Conservation (phyloP, 2,888 invertebrate species). For the Polydrusus tereticollis region DNA sequence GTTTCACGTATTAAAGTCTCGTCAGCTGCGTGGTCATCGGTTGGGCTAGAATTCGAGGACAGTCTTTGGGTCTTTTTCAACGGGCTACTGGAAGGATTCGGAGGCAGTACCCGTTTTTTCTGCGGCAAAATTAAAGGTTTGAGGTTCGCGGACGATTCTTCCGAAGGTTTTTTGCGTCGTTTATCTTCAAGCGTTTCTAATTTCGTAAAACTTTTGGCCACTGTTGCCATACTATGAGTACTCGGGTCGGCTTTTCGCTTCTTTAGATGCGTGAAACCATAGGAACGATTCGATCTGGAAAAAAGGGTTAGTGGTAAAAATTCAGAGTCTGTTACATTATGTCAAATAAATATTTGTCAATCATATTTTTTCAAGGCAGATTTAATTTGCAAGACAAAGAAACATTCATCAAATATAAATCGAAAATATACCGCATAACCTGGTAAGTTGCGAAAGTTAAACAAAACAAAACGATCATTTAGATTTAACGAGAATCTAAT, state of each 20-base stretch:
- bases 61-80: slow-evolving; percentile 68
- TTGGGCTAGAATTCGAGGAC: slow-evolving; percentile 60
- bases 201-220: slow-evolving; percentile 59
- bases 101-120: slow-evolving; percentile 70
- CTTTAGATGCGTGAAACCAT: slow-evolving; percentile 72
- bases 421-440: not conserved
- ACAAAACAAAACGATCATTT: not conserved
- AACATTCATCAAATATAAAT: not conserved
- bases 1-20: slow-evolving; percentile 89
- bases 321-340: not conserved
- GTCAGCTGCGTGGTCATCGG: slow-evolving; percentile 72
- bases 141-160: slow-evolving; percentile 46
- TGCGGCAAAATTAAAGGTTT: slow-evolving; percentile 70
- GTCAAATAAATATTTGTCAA: not conserved
- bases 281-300: slow-evolving; percentile 65
- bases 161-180: slow-evolving; percentile 68
- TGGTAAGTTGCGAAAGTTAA: not conserved
- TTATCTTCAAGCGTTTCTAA: slow-evolving; percentile 63
- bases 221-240: slow-evolving; percentile 59
- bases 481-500: slow-evolving; percentile 14
- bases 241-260: slow-evolving; percentile 76
- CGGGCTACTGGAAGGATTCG: slow-evolving; percentile 59
- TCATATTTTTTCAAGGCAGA: not conserved
- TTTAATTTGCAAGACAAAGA: not conserved
- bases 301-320: slow-evolving; percentile 33